Evolutionary conservation across 2,113 vertebrate genomes (phyloP).

Genomic region (Acrocephalus kingi): DNA sequence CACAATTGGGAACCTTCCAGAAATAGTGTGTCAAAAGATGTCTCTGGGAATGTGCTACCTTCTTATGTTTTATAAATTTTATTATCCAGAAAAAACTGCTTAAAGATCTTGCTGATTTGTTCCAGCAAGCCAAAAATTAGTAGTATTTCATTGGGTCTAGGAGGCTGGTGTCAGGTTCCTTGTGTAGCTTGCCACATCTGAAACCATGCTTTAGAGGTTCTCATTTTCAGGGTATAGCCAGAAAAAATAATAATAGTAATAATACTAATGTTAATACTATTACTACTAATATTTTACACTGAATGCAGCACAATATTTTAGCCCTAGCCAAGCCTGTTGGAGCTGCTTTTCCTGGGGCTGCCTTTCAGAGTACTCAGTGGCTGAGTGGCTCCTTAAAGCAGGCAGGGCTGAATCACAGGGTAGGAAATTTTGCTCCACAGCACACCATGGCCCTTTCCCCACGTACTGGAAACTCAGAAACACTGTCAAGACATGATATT

Average conservation of each 20-base stretch:
- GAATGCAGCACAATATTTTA: not conserved
- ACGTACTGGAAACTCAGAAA: not conserved
- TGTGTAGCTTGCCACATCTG: too few species aligned
- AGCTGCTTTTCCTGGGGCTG: not conserved
- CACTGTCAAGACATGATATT: not conserved
- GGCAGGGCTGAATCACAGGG: not conserved
- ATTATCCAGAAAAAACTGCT: not conserved
- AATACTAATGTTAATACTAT: not conserved
- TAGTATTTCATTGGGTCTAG: not conserved
- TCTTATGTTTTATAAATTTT: not conserved
- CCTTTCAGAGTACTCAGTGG: not conserved
- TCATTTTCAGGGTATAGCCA: not conserved
- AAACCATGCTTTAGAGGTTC: too few species aligned
- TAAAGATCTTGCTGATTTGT: not conserved
- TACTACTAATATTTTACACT: not conserved
- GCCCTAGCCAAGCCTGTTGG: not conserved
- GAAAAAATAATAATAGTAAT: not conserved
- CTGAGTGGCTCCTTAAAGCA: not conserved
- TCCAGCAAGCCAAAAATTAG: not conserved
- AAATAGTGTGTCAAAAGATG: not conserved
- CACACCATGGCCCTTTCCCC: not conserved
- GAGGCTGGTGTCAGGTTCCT: not conserved
- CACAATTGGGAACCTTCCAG: not conserved
- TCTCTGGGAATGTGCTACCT: accelerated
- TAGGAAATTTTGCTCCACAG: not conserved